Evolutionary conservation across 1,140 invertebrate species (phyloP).

Genomic region (Eufriesea mexicana): DNA sequence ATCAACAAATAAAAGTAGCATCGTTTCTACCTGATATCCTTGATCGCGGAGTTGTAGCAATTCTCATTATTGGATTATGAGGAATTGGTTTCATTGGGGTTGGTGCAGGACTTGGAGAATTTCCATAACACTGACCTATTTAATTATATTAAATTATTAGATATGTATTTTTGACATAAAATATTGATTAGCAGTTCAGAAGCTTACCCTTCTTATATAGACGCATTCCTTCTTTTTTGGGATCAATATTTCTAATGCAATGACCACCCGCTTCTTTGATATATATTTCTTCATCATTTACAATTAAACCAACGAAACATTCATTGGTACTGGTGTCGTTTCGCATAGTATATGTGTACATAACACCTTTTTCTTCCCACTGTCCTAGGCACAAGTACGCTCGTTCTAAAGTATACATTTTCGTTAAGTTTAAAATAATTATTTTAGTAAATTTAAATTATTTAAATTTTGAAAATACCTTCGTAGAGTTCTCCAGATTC

Average conservation of each 20-base stretch:
- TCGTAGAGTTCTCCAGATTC: constrained; percentile 85
- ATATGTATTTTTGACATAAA: neutral
- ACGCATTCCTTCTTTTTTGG: constrained; percentile 86
- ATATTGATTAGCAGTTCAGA: neutral
- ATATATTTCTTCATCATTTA: constrained; percentile 85
- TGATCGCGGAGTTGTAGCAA: constrained; percentile 67
- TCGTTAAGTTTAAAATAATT: too few relatives aligned
- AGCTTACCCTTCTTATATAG: constrained; percentile 83
- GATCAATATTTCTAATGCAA: constrained; percentile 86
- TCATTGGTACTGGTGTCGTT: constrained; percentile 86
- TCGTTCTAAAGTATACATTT: constrained; percentile 82
- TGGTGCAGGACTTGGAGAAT: constrained; percentile 79
- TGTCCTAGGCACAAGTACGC: constrained; percentile 88
- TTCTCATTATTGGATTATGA: constrained; percentile 74
- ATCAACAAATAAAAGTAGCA: neutral
- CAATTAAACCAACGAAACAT: constrained; percentile 88
- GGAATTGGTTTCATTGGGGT: constrained; percentile 74
- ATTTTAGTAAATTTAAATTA: neutral
- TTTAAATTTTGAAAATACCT: constrained; percentile 78
- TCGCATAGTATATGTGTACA: constrained; percentile 88
- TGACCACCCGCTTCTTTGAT: constrained; percentile 89
- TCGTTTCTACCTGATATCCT: constrained; percentile 56
- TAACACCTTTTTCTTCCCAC: constrained; percentile 86
- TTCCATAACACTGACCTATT: constrained; percentile 80
- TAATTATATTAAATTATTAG: neutral